phyloP scores from a whole-genome alignment of 2,888 invertebrate species.

The Eulithis testata region DNA sequence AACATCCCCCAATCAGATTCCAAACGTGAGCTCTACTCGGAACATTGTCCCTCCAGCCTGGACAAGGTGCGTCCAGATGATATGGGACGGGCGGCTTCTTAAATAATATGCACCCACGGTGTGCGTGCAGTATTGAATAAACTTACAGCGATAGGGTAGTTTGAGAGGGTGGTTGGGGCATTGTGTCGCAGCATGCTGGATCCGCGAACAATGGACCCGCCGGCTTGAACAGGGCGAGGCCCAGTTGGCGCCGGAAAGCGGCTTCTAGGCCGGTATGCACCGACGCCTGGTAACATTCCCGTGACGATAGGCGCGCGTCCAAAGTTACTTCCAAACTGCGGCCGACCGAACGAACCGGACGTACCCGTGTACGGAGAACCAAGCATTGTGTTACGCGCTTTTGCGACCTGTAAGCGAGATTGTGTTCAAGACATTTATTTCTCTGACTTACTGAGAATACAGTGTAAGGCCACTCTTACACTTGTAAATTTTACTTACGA shows the following conservation, averaged over 20 bases:
- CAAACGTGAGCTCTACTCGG: too few relatives aligned
- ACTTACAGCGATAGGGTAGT: constrained; percentile 21
- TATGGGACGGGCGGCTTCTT: too few relatives aligned
- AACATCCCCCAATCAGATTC: too few relatives aligned
- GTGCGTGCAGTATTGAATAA: background rate
- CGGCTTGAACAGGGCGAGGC: constrained; percentile 20
- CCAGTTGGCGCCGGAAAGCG: constrained; percentile 2
- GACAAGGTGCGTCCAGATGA: too few relatives aligned
- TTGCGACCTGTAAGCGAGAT: constrained; percentile 23
- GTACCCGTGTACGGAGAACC: constrained; percentile 16
- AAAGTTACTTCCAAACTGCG: constrained; percentile 20
- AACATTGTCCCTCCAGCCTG: too few relatives aligned
- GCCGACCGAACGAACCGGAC: constrained; percentile 23
- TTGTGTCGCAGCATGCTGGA: constrained; percentile 26
- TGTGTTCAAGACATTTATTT: too few relatives aligned
- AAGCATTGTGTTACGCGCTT: constrained; percentile 29
- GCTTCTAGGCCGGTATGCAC: constrained; percentile 43
- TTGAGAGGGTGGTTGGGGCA: constrained; percentile 1
- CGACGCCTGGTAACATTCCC: constrained; percentile 55
- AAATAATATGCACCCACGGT: too few relatives aligned
- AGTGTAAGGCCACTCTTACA: too few relatives aligned
- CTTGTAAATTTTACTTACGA: too few relatives aligned
- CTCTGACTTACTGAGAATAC: too few relatives aligned
- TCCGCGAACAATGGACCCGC: constrained; percentile 29
- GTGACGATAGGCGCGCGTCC: constrained; percentile 52